phyloP scores from a whole-genome alignment of 2,797 vertebrate species.

The Siniperca undulata region DNA sequence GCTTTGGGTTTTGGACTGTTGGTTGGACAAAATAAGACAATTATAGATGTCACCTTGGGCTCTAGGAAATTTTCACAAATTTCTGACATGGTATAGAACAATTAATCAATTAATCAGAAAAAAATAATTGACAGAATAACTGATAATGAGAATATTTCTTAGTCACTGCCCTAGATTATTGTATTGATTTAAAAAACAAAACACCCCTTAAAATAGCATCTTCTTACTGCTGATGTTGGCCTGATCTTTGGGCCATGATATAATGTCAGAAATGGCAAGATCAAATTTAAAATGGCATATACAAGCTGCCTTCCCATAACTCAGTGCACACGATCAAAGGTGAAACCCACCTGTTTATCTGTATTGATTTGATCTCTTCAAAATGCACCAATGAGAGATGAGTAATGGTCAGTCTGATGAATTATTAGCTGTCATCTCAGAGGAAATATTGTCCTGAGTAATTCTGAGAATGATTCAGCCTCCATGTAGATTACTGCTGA shows the following conservation, averaged over 20 bases:
- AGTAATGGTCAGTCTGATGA: neutral
- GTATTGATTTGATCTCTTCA: neutral
- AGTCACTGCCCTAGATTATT: neutral
- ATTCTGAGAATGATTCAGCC: neutral
- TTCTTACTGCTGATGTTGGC: neutral
- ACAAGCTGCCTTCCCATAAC: neutral
- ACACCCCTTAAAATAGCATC: neutral
- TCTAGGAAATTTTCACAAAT: neutral
- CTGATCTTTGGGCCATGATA: neutral
- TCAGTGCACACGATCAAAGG: neutral
- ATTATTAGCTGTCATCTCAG: neutral
- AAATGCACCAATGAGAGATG: neutral
- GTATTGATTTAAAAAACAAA: too few relatives aligned
- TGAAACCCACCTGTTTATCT: neutral
- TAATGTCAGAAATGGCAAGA: neutral
- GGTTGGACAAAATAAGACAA: neutral
- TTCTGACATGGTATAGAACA: neutral
- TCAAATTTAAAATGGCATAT: neutral
- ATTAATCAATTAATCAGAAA: neutral
- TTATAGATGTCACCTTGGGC: neutral
- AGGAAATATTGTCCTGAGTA: neutral
- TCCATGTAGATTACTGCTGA: neutral
- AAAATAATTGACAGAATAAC: neutral
- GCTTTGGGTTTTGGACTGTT: neutral
- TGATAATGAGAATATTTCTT: neutral